Evolutionary conservation across 2,797 vertebrate species (phyloP).

Genomic region (Gymnoscopelus microlampas): DNA sequence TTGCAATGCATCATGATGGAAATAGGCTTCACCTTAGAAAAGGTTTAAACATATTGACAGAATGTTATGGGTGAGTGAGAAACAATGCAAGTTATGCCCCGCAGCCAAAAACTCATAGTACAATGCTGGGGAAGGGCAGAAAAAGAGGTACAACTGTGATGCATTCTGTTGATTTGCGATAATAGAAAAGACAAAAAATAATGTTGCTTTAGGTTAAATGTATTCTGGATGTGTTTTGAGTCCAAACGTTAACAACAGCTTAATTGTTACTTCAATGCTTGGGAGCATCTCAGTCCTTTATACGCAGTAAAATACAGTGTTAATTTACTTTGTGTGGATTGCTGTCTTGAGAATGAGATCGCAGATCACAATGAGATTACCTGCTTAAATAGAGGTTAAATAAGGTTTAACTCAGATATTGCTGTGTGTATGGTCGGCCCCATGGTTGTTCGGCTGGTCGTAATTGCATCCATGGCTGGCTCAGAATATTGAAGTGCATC

Average conservation of each 20-base stretch:
- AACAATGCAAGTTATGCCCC: no score
- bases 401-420: no score
- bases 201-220: neutral
- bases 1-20: neutral
- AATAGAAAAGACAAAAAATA: no score
- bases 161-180: no score
- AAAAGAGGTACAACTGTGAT: no score
- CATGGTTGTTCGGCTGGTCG: conserved; percentile 27
- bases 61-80: neutral
- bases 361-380: no score
- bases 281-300: conserved; percentile 18
- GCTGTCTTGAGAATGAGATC: no score
- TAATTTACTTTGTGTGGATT: no score
- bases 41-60: neutral
- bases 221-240: neutral
- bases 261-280: conserved; percentile 17
- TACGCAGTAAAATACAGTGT: neutral
- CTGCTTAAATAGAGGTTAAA: no score
- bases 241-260: conserved; percentile 29
- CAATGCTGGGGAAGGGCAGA: no score
- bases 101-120: no score
- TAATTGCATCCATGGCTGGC: conserved; percentile 19
- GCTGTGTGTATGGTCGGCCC: no score
- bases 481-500: conserved; percentile 32
- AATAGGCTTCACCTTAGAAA: neutral